Conservation (phyloP, 1,140 invertebrate species). For the Plodia interpunctella region DNA sequence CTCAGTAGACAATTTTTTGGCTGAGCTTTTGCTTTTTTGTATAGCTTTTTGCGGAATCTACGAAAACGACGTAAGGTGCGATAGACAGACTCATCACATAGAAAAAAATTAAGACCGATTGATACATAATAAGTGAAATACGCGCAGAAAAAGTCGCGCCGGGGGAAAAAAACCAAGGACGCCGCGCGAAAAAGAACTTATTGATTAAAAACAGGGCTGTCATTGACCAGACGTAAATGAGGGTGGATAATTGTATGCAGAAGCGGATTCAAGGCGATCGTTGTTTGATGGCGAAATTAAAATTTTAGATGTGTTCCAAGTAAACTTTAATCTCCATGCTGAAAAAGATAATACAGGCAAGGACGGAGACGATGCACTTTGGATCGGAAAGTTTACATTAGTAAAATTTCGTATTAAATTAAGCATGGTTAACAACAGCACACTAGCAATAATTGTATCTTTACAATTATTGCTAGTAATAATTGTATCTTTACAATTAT, state of each 20-base stretch:
- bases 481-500: too few species aligned
- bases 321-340: conserved; percentile 9
- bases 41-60: conserved; percentile 61
- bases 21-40: conserved; percentile 66
- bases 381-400: too few species aligned
- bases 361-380: not conserved
- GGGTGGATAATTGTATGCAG: conserved; percentile 74
- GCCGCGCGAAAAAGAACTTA: conserved; percentile 73
- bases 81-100: conserved; percentile 24
- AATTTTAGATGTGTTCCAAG: conserved; percentile 21
- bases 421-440: too few species aligned
- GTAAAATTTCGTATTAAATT: too few species aligned
- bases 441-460: too few species aligned
- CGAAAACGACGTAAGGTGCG: conserved; percentile 47
- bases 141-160: conserved; percentile 71
- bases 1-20: conserved; percentile 74
- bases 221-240: conserved; percentile 76
- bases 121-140: conserved; percentile 68
- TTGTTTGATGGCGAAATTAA: conserved; percentile 28
- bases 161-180: conserved; percentile 72
- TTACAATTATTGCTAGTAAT: too few species aligned
- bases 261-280: conserved; percentile 50
- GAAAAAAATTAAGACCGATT: conserved; percentile 53
- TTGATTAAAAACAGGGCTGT: conserved; percentile 75
- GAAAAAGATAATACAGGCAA: not conserved